phyloP scores from a whole-genome alignment of 2,113 vertebrate species.

The Petrocephalus zakoni region DNA sequence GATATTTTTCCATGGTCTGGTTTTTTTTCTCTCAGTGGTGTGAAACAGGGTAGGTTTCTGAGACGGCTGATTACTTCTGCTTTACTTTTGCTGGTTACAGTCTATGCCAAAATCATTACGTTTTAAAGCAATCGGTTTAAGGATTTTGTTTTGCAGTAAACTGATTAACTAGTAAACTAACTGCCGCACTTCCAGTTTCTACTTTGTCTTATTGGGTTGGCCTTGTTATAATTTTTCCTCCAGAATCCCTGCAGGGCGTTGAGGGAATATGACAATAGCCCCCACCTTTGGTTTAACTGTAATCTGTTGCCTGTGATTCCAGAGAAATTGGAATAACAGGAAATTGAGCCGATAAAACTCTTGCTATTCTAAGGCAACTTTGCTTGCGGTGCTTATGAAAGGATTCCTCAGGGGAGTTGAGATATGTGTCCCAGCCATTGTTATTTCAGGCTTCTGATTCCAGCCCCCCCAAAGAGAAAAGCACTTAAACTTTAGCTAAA shows the following conservation, averaged over 20 bases:
- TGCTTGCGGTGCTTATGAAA: not conserved
- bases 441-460: not conserved
- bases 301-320: not conserved
- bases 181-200: not conserved
- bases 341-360: not conserved
- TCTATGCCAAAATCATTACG: not conserved
- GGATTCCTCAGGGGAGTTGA: not conserved
- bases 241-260: not conserved
- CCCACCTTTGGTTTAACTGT: not conserved
- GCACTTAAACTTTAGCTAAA: not conserved
- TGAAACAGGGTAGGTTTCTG: not conserved
- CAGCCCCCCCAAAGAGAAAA: not conserved
- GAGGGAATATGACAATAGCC: not conserved
- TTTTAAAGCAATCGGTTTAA: not conserved
- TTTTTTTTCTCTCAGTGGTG: not conserved
- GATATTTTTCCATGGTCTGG: not conserved
- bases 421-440: not conserved
- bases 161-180: not conserved
- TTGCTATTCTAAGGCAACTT: not conserved
- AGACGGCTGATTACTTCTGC: not conserved
- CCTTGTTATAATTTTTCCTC: not conserved
- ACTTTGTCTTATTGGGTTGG: not conserved
- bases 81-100: not conserved
- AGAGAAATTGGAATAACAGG: conserved; percentile 19
- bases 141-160: not conserved